These are phyloP conservation scores for Drosophila fungiperda DNA, from an alignment of 2,888 invertebrate genomes.

Conservation along the genomic window DNA sequence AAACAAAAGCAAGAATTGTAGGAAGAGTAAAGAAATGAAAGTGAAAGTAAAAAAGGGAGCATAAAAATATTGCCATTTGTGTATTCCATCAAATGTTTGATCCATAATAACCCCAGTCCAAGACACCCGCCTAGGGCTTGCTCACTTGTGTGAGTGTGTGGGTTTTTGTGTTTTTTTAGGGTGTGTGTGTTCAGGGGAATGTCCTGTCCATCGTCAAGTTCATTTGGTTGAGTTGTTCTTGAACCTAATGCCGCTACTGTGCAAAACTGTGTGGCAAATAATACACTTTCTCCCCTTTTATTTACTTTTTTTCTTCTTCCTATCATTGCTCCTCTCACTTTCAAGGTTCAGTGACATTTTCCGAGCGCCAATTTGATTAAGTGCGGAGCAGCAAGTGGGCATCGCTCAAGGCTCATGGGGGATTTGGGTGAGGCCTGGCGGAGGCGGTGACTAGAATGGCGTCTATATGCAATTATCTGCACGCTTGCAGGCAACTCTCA, in stretches of 20 bases:
- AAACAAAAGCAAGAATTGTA: not conserved
- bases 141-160: not conserved
- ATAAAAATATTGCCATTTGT: not conserved
- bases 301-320: constrained; percentile 6
- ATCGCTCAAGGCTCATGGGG: constrained; percentile 26
- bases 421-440: constrained; percentile 1
- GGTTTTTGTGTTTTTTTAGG: not conserved
- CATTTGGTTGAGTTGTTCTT: constrained; percentile 66
- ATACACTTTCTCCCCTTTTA: constrained; percentile 54
- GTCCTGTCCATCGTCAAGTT: constrained; percentile 74
- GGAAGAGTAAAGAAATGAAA: not conserved
- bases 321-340: constrained; percentile 28
- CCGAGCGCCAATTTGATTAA: constrained; percentile 76
- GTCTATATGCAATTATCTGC: constrained; percentile 75
- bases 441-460: constrained; percentile 19
- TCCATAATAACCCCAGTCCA: not conserved
- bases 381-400: constrained; percentile 51
- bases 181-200: constrained; percentile 60
- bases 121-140: not conserved
- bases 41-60: not conserved
- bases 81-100: not conserved
- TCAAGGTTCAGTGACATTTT: constrained; percentile 77
- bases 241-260: constrained; percentile 66
- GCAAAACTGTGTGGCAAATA: constrained; percentile 65
- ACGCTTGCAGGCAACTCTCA: constrained; percentile 49